A percentile compares a stretch with the other conserved stretches of the same genome.
These are phyloP conservation scores for Tupiocoris notatus DNA, from an alignment of 2,888 invertebrate genomes.

Conservation along the genomic window DNA sequence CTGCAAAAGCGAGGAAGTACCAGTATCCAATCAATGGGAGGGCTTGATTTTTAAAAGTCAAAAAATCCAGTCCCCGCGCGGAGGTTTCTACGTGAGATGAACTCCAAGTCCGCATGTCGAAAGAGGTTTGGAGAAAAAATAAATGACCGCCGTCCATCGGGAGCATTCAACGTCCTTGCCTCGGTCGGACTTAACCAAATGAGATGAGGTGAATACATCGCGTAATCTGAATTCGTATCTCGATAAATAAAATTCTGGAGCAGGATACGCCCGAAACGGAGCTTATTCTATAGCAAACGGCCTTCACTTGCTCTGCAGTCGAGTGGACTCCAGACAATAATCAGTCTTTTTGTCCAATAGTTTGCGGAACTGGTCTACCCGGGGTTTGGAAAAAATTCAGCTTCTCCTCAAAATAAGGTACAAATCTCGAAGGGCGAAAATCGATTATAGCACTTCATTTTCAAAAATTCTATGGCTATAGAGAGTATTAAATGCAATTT, in stretches of 20 bases:
- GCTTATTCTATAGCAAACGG: background rate
- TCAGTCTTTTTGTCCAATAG: too few species aligned
- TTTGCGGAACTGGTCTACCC: too few species aligned
- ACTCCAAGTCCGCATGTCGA: background rate
- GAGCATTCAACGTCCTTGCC: background rate
- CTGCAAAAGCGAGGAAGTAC: background rate
- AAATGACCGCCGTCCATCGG: background rate
- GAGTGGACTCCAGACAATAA: too few species aligned
- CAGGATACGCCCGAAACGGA: background rate
- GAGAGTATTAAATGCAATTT: too few species aligned
- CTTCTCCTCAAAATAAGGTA: too few species aligned
- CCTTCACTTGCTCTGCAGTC: background rate
- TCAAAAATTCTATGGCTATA: too few species aligned
- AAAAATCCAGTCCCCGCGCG: background rate
- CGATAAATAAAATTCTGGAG: background rate
- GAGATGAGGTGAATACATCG: background rate
- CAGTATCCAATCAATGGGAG: background rate
- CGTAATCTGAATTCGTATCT: background rate
- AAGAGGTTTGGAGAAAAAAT: background rate
- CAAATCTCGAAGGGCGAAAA: too few species aligned
- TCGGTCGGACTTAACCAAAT: background rate
- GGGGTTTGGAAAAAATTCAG: too few species aligned
- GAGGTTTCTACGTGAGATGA: background rate
- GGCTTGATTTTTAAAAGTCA: background rate
- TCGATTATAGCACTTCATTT: too few species aligned